These are phyloP conservation scores for Silurus glanis DNA, from an alignment of 2,113 vertebrate species.

Conservation along the genomic window DNA sequence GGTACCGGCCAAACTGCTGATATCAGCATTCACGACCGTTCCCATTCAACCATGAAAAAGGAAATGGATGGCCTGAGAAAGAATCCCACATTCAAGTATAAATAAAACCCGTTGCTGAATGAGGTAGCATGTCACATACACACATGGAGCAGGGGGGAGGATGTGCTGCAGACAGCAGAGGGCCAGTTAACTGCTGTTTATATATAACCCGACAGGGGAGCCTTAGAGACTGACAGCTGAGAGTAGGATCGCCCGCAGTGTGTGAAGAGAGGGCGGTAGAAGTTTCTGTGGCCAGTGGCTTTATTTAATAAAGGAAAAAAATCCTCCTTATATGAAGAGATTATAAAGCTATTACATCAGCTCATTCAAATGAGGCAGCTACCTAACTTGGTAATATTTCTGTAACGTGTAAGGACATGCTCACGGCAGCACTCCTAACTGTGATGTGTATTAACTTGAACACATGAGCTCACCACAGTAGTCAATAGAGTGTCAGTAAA, in stretches of 20 bases:
- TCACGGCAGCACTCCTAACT: background rate
- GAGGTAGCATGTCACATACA: background rate
- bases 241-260: constrained; percentile 12
- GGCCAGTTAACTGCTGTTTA: constrained; percentile 52
- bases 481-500: background rate
- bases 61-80: constrained; percentile 38
- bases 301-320: background rate
- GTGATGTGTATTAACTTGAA: background rate
- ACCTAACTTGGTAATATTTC: background rate
- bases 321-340: background rate
- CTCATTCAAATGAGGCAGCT: background rate
- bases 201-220: constrained; percentile 51
- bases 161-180: constrained; percentile 15
- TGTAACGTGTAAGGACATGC: background rate
- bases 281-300: background rate
- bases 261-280: background rate
- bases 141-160: constrained; percentile 7
- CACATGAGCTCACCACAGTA: background rate
- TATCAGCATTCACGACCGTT: background rate
- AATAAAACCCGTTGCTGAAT: constrained; percentile 31
- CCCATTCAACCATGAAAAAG: constrained; percentile 27
- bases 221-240: constrained; percentile 45
- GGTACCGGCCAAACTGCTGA: background rate
- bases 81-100: constrained; percentile 37
- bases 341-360: background rate